A percentile compares a stretch with the other conserved stretches of the same genome.
These are phyloP conservation scores for Agonum fuliginosum DNA, from an alignment of 2,888 invertebrate species.

Conservation along the genomic window DNA sequence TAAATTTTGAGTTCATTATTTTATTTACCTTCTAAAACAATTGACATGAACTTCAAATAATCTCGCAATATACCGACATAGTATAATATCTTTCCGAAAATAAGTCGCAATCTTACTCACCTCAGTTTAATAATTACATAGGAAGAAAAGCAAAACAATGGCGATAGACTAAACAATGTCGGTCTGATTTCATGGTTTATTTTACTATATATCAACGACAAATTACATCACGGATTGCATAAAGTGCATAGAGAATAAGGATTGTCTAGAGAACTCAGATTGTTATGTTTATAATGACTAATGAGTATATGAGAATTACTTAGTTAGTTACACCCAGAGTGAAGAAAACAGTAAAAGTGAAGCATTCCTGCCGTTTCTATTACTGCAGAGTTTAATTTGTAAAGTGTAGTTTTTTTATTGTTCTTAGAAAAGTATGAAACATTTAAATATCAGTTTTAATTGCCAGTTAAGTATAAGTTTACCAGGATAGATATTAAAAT, in stretches of 20 bases:
- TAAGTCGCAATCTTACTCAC: neutral
- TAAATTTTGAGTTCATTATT: too few species aligned
- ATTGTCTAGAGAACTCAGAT: neutral
- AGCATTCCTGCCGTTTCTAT: neutral
- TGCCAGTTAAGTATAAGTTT: neutral
- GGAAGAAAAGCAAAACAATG: neutral
- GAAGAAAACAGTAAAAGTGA: neutral
- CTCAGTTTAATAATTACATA: neutral
- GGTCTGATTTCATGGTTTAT: neutral
- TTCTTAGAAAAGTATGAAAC: neutral
- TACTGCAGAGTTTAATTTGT: neutral
- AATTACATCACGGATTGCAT: neutral
- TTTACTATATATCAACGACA: neutral
- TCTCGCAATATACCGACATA: neutral
- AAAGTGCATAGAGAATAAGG: neutral
- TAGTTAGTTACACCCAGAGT: neutral
- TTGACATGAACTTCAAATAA: too few species aligned
- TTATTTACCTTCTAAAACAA: too few species aligned
- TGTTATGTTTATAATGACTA: too few species aligned
- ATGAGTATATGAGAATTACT: neutral
- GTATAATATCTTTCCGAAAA: neutral
- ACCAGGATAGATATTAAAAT: neutral
- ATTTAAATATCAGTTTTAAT: neutral
- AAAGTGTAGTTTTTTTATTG: neutral
- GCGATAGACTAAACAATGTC: neutral